These are phyloP conservation scores for Eumacrocentrus americanus DNA, from an alignment of 2,888 invertebrate species.

Conservation along the genomic window DNA sequence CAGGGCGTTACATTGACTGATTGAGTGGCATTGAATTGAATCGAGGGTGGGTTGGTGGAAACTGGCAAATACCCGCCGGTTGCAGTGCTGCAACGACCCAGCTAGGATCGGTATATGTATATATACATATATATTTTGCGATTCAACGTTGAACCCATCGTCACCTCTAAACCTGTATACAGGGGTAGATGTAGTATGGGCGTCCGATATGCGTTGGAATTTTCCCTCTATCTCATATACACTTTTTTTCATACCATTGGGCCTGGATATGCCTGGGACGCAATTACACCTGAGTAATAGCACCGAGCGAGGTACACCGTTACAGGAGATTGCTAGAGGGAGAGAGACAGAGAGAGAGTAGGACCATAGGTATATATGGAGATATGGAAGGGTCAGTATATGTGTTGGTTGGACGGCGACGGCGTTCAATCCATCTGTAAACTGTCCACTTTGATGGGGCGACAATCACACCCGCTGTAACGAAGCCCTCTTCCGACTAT, in stretches of 20 bases:
- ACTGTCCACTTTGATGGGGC: constrained; percentile 61
- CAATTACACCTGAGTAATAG: constrained; percentile 58
- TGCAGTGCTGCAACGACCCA: constrained; percentile 45
- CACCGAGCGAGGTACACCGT: constrained; percentile 35
- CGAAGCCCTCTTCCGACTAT: constrained; percentile 41
- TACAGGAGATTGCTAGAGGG: constrained; percentile 32
- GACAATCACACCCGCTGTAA: constrained; percentile 59
- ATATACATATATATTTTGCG: no score
- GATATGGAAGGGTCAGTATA: constrained; percentile 5
- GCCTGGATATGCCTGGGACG: constrained; percentile 31
- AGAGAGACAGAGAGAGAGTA: constrained; percentile 21
- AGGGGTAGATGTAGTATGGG: no score
- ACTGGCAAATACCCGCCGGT: constrained; percentile 51
- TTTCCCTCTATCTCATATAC: constrained; percentile 2
- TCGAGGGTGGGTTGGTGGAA: constrained; percentile 46
- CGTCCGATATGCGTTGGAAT: constrained; percentile 11
- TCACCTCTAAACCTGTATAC: neutral
- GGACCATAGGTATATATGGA: no score
- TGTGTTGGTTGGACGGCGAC: constrained; percentile 28
- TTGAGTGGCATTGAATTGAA: constrained; percentile 61
- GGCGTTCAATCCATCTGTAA: constrained; percentile 59
- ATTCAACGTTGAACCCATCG: constrained; percentile 20
- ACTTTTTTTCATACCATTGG: constrained; percentile 35
- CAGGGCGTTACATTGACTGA: constrained; percentile 59
- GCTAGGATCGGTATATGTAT: no score